A percentile compares a stretch with the other conserved stretches of the same genome.
These are phyloP conservation scores for Platichthys stellatus DNA, from an alignment of 2,113 vertebrate species.

Conservation along the genomic window DNA sequence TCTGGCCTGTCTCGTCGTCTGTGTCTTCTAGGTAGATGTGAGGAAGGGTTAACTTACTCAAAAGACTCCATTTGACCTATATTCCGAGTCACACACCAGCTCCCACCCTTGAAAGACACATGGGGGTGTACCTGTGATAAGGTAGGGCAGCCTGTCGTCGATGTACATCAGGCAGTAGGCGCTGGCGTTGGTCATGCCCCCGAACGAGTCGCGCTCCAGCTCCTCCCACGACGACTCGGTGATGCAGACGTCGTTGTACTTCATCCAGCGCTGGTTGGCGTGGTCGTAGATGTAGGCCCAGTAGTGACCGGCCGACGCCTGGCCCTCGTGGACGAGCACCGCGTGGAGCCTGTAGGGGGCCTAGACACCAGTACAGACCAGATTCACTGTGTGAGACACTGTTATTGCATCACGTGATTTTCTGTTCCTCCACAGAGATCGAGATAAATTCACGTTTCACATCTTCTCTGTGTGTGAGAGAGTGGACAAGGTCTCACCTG, in stretches of 20 bases:
- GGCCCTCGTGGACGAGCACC: slow-evolving; percentile 95
- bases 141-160: slow-evolving; percentile 81
- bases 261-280: slow-evolving; percentile 89
- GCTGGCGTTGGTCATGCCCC: slow-evolving; percentile 92
- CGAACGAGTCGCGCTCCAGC: slow-evolving; percentile 92
- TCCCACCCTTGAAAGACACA: too few species aligned
- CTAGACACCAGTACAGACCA: slow-evolving; percentile 64
- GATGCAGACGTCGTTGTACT: slow-evolving; percentile 94
- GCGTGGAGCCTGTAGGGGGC: slow-evolving; percentile 95
- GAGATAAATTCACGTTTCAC: too few species aligned
- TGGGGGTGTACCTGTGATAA: slow-evolving; percentile 81
- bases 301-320: slow-evolving; percentile 96
- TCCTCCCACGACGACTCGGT: slow-evolving; percentile 95
- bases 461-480: slow-evolving; percentile 7
- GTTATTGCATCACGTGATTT: too few species aligned
- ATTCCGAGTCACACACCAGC: too few species aligned
- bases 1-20: slow-evolving; percentile 79
- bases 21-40: slow-evolving; percentile 58
- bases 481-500: slow-evolving; percentile 84
- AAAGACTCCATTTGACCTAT: too few species aligned
- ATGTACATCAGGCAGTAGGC: slow-evolving; percentile 99
- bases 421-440: too few species aligned
- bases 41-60: not conserved
- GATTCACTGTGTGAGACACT: not conserved
- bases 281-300: slow-evolving; percentile 96